phyloP scores from a whole-genome alignment of 2,888 invertebrate species.

The Notodonta dromedarius region DNA sequence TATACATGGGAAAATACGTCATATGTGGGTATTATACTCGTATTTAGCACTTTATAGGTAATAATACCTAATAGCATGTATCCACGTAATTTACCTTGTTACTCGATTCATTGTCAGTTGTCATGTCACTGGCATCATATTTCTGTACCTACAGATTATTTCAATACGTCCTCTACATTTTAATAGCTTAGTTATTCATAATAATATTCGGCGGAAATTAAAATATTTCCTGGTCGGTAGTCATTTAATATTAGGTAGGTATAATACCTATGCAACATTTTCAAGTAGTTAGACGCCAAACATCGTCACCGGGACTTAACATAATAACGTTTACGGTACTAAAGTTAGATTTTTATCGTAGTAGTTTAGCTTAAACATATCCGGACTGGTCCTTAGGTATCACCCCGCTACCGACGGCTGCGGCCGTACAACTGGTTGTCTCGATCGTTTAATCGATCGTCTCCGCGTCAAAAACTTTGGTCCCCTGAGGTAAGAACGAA shows the following conservation, averaged over 20 bases:
- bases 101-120: constrained; percentile 2
- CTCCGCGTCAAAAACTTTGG: constrained; percentile 80
- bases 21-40: too few relatives aligned
- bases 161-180: too few relatives aligned
- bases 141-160: too few relatives aligned
- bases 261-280: not conserved
- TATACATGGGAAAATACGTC: too few relatives aligned
- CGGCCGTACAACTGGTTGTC: constrained; percentile 74
- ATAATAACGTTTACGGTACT: constrained; percentile 10
- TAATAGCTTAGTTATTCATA: too few relatives aligned
- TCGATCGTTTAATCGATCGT: constrained; percentile 75
- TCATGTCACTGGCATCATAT: too few relatives aligned
- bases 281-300: not conserved
- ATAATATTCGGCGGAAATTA: too few relatives aligned
- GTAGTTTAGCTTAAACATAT: constrained; percentile 53
- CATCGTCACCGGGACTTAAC: constrained; percentile 7
- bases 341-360: constrained; percentile 24
- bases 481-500: constrained; percentile 77
- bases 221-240: too few relatives aligned
- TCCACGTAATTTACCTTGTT: constrained; percentile 24
- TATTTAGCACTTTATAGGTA: too few relatives aligned
- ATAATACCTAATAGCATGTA: not conserved
- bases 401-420: constrained; percentile 77
- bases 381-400: constrained; percentile 79
- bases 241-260: too few relatives aligned